Conservation (phyloP, 2,797 vertebrate species). For the Triplophysa bombifrons region DNA sequence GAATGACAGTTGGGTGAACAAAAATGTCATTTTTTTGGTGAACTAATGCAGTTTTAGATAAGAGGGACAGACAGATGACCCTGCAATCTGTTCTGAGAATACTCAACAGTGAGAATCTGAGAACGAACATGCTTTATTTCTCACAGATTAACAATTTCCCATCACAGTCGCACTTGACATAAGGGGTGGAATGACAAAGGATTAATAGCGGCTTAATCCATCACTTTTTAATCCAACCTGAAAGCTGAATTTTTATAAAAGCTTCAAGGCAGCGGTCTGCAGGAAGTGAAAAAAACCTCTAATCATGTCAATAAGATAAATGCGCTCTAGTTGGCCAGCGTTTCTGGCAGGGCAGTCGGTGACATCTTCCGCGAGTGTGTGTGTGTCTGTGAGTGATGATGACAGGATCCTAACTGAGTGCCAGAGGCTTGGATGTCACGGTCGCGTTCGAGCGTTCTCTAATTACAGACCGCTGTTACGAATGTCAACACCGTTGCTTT, state of each 20-base stretch:
- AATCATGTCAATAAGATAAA: constrained; percentile 7
- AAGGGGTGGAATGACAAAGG: not conserved
- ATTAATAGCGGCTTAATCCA: not conserved
- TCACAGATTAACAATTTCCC: constrained; percentile 10
- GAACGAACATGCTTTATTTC: not conserved
- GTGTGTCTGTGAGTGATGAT: constrained; percentile 12
- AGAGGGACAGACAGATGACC: constrained; percentile 29
- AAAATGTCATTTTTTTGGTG: too few species aligned
- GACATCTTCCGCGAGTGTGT: constrained; percentile 19
- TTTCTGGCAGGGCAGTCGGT: constrained; percentile 4
- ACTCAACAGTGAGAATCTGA: constrained; percentile 2
- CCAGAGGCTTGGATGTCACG: constrained; percentile 35
- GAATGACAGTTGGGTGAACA: too few species aligned
- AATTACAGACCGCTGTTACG: constrained; percentile 40
- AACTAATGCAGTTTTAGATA: not conserved
- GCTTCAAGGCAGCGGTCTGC: not conserved
- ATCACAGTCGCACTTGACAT: not conserved
- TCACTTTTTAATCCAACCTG: not conserved
- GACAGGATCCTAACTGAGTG: constrained; percentile 34
- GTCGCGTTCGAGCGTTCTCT: constrained; percentile 29
- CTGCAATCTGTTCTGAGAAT: constrained; percentile 17
- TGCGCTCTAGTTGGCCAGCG: not conserved
- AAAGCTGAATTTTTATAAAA: constrained; percentile 1
- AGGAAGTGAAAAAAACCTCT: not conserved
- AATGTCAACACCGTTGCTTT: constrained; percentile 37